Evolutionary conservation across 2,113 vertebrate species (phyloP).

Genomic region (Corythaeola cristata): DNA sequence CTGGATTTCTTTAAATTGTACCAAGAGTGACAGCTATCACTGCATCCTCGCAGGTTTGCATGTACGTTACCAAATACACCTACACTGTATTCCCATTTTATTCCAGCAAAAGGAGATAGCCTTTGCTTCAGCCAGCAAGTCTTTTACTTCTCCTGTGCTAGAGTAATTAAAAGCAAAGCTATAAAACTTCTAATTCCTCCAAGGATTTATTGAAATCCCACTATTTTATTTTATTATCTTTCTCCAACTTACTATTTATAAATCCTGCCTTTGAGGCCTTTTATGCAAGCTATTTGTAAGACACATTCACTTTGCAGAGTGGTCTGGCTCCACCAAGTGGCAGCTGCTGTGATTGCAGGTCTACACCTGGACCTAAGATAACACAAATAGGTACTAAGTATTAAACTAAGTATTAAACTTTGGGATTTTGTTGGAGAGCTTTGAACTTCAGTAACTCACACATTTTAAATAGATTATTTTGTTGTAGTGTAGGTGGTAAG

Average conservation of each 20-base stretch:
- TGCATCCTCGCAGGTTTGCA: neutral
- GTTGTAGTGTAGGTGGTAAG: neutral
- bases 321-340: constrained; percentile 78
- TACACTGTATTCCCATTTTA: neutral
- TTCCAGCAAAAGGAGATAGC: neutral
- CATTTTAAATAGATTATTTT: neutral
- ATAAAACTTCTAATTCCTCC: constrained; percentile 37
- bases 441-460: neutral
- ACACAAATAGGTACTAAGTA: neutral
- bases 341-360: constrained; percentile 3
- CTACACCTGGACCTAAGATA: neutral
- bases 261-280: neutral
- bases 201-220: constrained; percentile 17
- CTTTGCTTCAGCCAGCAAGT: neutral
- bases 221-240: constrained; percentile 9
- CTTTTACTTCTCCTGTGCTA: neutral
- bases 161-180: constrained; percentile 44
- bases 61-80: neutral
- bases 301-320: constrained; percentile 31
- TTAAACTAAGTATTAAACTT: neutral
- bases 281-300: neutral
- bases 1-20: neutral
- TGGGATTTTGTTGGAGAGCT: neutral
- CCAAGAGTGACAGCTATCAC: neutral
- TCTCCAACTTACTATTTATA: constrained; percentile 6